Conservation (phyloP, 92 coral and sea anemone species). For the Zoanthus sansibaricus region DNA sequence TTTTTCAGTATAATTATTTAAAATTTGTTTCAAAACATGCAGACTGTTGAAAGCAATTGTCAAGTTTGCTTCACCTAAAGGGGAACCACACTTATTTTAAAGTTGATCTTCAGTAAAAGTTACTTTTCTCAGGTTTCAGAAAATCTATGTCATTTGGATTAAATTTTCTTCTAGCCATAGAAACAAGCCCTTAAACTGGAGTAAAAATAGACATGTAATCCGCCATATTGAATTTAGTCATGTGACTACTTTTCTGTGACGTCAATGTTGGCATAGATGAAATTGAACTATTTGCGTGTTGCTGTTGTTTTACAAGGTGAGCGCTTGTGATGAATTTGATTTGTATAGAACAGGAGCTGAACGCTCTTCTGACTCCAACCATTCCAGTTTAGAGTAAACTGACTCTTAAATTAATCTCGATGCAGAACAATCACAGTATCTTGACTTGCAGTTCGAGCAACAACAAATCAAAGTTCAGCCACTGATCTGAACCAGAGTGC, state of each 20-base stretch:
- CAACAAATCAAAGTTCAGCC: neutral
- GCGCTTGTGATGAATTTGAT: neutral
- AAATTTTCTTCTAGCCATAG: neutral
- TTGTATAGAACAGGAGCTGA: neutral
- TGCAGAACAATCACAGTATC: too few species aligned
- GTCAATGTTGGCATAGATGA: neutral
- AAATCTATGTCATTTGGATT: slow-evolving; percentile 1
- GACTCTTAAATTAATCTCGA: neutral
- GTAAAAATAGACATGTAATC: neutral
- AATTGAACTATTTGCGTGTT: neutral
- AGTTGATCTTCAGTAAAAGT: too few species aligned
- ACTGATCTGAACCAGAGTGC: neutral
- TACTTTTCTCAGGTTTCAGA: neutral
- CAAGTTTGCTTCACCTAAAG: neutral
- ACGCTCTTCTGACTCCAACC: neutral
- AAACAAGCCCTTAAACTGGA: neutral
- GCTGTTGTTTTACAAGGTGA: neutral
- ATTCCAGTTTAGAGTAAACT: neutral
- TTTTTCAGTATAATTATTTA: neutral
- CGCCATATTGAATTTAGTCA: neutral
- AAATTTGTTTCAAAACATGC: neutral
- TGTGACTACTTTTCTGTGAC: too few species aligned
- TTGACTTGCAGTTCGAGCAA: neutral
- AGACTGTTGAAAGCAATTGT: neutral
- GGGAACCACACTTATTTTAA: too few species aligned